Conservation (phyloP, 2,797 vertebrate genomes). For the Tenualosa thibaudeaui region DNA sequence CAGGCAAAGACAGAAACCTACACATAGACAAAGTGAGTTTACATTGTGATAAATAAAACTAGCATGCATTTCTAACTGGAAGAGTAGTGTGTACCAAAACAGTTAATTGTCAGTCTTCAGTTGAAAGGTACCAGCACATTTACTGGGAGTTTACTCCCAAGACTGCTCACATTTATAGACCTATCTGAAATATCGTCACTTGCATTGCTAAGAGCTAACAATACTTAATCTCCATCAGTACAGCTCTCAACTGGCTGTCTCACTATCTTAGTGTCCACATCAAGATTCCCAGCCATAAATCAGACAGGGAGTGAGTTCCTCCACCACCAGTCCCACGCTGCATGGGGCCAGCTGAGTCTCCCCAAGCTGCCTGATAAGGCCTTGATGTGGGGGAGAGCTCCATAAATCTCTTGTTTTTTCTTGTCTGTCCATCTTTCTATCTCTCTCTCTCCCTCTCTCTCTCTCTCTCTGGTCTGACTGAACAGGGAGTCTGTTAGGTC, state of each 20-base stretch:
- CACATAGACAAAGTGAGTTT: neutral
- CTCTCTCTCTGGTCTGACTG: neutral
- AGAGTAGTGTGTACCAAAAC: neutral
- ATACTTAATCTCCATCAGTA: slow-evolving; percentile 17
- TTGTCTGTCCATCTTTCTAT: neutral
- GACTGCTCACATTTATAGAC: neutral
- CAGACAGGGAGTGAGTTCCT: neutral
- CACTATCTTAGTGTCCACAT: slow-evolving; percentile 7
- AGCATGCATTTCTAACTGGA: neutral
- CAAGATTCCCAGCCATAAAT: slow-evolving; percentile 20
- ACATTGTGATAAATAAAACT: neutral
- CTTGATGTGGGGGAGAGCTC: slow-evolving; percentile 18
- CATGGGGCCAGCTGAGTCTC: neutral
- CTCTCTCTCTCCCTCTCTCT: neutral
- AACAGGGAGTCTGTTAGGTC: neutral
- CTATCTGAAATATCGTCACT: neutral
- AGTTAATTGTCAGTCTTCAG: neutral
- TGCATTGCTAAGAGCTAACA: neutral
- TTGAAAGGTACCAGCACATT: neutral
- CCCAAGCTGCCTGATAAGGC: slow-evolving; percentile 16
- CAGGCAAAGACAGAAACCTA: neutral
- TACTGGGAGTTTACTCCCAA: neutral
- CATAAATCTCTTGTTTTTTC: neutral
- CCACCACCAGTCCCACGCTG: neutral
- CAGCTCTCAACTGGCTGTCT: neutral